Conservation (phyloP, 2,888 invertebrate species). For the Sinhomidia bicolor region DNA sequence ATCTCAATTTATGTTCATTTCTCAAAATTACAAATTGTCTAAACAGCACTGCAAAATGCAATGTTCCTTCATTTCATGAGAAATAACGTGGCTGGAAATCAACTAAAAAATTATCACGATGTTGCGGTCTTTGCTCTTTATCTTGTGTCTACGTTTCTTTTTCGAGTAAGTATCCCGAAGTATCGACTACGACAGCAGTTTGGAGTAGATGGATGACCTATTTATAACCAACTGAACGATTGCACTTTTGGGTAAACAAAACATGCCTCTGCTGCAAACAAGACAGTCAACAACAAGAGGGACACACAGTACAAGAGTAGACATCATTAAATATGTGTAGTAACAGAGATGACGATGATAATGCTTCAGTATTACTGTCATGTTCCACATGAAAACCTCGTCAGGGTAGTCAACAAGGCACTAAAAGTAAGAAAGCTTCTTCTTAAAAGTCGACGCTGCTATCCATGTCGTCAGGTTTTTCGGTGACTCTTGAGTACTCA, state of each 20-base stretch:
- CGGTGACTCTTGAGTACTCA: not conserved
- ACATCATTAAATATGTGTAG: conserved; percentile 47
- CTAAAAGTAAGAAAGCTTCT: conserved; percentile 3
- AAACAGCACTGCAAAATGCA: no score
- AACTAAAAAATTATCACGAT: no score
- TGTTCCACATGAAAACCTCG: conserved; percentile 25
- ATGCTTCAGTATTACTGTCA: conserved; percentile 40
- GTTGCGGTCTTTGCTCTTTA: no score
- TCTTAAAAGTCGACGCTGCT: not conserved
- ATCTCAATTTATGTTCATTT: no score
- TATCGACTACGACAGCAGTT: no score
- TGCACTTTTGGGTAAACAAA: conserved; percentile 69
- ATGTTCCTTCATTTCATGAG: no score
- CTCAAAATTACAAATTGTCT: no score
- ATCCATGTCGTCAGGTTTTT: not conserved
- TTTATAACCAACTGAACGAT: conserved; percentile 55
- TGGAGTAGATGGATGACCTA: no score
- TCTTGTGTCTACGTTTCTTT: no score
- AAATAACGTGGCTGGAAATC: no score
- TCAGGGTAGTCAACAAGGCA: conserved; percentile 28
- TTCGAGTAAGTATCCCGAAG: no score
- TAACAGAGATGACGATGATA: conserved; percentile 23
- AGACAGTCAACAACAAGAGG: conserved; percentile 5
- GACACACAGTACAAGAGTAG: conserved; percentile 7
- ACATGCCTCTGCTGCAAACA: conserved; percentile 1